Conservation (phyloP, 2,888 invertebrate species). For the Glyphotaelius pellucidus region DNA sequence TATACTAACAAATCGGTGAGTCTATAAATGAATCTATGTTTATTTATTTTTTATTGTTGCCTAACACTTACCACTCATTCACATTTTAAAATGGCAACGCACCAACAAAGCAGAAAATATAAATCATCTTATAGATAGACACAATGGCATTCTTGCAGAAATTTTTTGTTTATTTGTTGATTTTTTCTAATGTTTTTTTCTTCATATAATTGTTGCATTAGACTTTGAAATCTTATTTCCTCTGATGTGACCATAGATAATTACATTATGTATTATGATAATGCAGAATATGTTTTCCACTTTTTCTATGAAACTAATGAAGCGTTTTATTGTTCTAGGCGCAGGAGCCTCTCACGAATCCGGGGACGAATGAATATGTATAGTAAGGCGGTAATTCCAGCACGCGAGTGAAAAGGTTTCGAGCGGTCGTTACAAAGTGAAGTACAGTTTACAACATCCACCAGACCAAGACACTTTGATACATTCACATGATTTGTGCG, state of each 20-base stretch:
- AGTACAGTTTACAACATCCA: slow-evolving; percentile 26
- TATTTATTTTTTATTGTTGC: slow-evolving; percentile 21
- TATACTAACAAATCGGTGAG: slow-evolving; percentile 67
- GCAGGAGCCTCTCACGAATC: slow-evolving; percentile 88
- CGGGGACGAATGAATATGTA: slow-evolving; percentile 89
- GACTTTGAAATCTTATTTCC: too few species aligned
- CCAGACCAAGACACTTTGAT: slow-evolving; percentile 16
- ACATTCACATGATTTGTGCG: slow-evolving; percentile 10
- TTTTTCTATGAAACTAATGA: background rate
- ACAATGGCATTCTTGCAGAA: background rate
- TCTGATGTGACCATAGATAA: background rate
- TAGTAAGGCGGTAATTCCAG: slow-evolving; percentile 71
- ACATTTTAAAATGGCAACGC: background rate
- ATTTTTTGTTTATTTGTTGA: slow-evolving; percentile 58
- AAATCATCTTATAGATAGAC: background rate
- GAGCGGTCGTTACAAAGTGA: slow-evolving; percentile 11
- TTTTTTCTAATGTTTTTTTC: slow-evolving; percentile 61
- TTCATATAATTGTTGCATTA: background rate
- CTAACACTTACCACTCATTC: slow-evolving; percentile 13
- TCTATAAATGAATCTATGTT: slow-evolving; percentile 24
- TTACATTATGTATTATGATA: background rate
- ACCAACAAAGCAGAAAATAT: background rate
- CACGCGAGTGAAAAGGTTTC: slow-evolving; percentile 50
- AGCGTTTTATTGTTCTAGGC: slow-evolving; percentile 80
- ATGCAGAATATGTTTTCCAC: background rate